These are phyloP conservation scores for Papilio polytes DNA, from an alignment of 1,140 invertebrate genomes.

Conservation along the genomic window DNA sequence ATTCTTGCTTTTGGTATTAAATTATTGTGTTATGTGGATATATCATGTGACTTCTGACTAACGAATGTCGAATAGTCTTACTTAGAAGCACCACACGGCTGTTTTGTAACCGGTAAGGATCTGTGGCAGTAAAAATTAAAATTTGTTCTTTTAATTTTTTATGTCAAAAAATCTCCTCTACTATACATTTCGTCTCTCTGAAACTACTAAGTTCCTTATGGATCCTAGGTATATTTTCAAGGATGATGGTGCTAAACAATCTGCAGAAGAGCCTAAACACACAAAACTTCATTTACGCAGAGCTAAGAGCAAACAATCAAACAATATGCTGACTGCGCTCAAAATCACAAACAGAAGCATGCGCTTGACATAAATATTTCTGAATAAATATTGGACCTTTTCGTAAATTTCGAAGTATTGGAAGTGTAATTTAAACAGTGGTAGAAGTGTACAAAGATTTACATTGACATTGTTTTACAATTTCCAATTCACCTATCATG, in stretches of 20 bases:
- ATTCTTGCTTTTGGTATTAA: not conserved
- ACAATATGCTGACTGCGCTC: constrained; percentile 3
- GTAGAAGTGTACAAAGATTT: not conserved
- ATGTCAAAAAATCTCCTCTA: not conserved
- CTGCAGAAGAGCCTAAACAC: constrained; percentile 5
- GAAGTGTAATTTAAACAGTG: not conserved
- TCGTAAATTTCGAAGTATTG: not conserved
- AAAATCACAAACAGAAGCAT: constrained; percentile 8
- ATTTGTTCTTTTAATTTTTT: no score
- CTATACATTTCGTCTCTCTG: not conserved
- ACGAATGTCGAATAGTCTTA: no score
- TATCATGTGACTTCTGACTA: no score
- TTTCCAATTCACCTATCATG: not conserved
- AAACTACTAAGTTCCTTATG: not conserved
- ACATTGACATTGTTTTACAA: not conserved
- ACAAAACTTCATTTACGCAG: not conserved
- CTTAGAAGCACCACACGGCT: no score
- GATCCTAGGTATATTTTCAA: not conserved
- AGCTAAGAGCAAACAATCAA: not conserved
- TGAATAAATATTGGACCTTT: not conserved
- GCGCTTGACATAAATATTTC: constrained; percentile 21
- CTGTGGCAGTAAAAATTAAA: no score
- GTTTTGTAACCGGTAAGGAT: no score
- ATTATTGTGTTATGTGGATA: not conserved
- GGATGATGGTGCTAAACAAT: not conserved